These are phyloP conservation scores for Reticulitermes speratus DNA, from an alignment of 1,140 invertebrate species.

Conservation along the genomic window DNA sequence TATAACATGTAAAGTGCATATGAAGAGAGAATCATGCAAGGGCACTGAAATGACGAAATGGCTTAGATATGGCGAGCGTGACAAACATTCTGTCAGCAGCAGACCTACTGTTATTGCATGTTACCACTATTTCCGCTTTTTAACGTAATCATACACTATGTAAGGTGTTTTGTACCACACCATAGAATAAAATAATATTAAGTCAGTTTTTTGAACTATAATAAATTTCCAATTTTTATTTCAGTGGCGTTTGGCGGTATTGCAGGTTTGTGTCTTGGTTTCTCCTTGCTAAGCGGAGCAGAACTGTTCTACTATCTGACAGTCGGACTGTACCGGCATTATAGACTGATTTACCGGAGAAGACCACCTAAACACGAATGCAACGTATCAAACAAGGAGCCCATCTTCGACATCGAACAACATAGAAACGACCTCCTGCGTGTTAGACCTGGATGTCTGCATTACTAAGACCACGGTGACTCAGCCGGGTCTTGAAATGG, in stretches of 20 bases:
- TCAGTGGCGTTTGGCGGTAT: slow-evolving; percentile 41
- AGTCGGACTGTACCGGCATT: slow-evolving; percentile 32
- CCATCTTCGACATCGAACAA: not conserved
- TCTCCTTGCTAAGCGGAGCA: slow-evolving; percentile 40
- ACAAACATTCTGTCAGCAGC: too few relatives aligned
- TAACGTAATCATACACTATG: too few relatives aligned
- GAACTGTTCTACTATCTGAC: slow-evolving; percentile 42
- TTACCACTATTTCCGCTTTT: too few relatives aligned
- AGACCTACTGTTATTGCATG: too few relatives aligned
- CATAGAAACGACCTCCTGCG: not conserved
- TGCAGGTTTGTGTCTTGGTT: slow-evolving; percentile 42
- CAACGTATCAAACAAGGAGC: not conserved
- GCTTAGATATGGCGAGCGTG: too few relatives aligned
- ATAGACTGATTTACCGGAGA: not conserved
- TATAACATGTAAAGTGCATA: too few relatives aligned
- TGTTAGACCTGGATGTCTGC: not conserved
- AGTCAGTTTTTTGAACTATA: too few relatives aligned
- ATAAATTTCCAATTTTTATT: not conserved
- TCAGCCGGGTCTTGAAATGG: not conserved
- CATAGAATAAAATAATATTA: too few relatives aligned
- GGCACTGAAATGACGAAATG: too few relatives aligned
- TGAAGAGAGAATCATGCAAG: too few relatives aligned
- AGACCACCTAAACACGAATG: not conserved
- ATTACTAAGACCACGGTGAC: not conserved
- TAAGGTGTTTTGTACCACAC: too few relatives aligned